Base-by-base conservation (phyloP, 2,113 vertebrate genomes). In the Leptosomus discolor region DNA sequence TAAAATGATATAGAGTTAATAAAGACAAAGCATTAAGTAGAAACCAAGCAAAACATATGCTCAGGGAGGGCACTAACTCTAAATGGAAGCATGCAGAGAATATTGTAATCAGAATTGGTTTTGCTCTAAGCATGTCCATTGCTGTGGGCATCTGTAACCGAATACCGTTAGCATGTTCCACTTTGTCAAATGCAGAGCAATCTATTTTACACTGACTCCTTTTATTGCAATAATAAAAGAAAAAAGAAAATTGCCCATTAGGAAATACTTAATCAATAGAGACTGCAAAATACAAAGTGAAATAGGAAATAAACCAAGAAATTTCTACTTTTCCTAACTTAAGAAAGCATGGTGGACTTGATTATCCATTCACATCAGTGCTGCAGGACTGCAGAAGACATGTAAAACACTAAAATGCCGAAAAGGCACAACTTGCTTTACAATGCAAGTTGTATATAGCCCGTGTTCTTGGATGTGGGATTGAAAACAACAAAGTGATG, bases 271-370 rank as follows among this genome's bases (percentile, higher is more conserved):
- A 86, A 84, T 97, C 93, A 96, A 85, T 95, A 96, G 65, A 8
- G 54, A 96, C 39, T 95, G 91, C n/a, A 94, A 95, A 94, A 96
- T 88, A 61, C 41, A 93, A 94, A 79, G 19, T 54, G 34, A 74
- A 85, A 95, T 36, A 50, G 41, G 92, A 96, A 96, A 84, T 85
- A 87, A 96, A 98, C 89, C 89, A 88, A 94, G 91, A 93, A 94
- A 92, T 83, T 4, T 51, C 64, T 93, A 23, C 46, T 85, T 94
- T 77, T 93, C 53, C 77, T 91, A 93, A 94, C 92, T 91, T 91
- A 87, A 88, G 95, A 79, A 91, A 96, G 91, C 58, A 36, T 8
- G 69, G 45, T 34, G 29, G 45, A 11, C n/a, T 73, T 27, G 45
- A n/a, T 34, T 57, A 58, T 14, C 22, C 23, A 6, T 60, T 45